phyloP scores from a whole-genome alignment of 1,140 invertebrate genomes.

The Drosophila murphyi region DNA sequence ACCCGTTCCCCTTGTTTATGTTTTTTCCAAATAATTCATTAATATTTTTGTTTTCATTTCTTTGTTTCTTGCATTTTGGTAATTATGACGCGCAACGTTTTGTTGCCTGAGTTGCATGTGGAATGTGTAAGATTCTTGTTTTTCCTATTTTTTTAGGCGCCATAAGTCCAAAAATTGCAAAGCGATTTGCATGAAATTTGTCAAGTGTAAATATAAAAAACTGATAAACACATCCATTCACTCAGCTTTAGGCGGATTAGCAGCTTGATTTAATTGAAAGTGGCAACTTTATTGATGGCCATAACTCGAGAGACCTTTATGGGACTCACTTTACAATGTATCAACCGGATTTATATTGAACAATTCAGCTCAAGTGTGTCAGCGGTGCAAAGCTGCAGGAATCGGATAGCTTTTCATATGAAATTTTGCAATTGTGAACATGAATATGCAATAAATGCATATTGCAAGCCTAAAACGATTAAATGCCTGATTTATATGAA shows the following conservation, averaged over 20 bases:
- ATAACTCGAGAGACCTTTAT: too few relatives aligned
- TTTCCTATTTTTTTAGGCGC: neutral
- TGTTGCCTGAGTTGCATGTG: conserved; percentile 72
- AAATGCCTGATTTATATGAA: neutral
- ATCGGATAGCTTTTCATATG: neutral
- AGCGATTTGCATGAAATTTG: neutral
- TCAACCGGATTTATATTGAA: too few relatives aligned
- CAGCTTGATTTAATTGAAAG: too few relatives aligned
- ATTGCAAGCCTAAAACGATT: neutral
- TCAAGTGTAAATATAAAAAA: neutral
- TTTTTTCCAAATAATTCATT: conserved; percentile 85
- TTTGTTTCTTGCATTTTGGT: conserved; percentile 26
- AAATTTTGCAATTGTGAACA: neutral
- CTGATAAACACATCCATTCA: neutral
- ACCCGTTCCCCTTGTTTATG: conserved; percentile 59
- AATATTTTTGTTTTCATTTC: conserved; percentile 73
- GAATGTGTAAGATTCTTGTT: conserved; percentile 44
- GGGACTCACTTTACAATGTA: too few relatives aligned
- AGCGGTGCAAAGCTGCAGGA: too few relatives aligned
- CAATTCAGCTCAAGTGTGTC: too few relatives aligned
- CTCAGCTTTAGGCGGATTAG: too few relatives aligned
- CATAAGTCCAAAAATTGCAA: neutral
- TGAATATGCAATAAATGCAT: neutral
- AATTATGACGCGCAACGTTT: conserved; percentile 68
- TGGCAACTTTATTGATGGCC: too few relatives aligned